These are phyloP conservation scores for Synodontis membranacea DNA, from an alignment of 2,113 vertebrate species.

Conservation along the genomic window DNA sequence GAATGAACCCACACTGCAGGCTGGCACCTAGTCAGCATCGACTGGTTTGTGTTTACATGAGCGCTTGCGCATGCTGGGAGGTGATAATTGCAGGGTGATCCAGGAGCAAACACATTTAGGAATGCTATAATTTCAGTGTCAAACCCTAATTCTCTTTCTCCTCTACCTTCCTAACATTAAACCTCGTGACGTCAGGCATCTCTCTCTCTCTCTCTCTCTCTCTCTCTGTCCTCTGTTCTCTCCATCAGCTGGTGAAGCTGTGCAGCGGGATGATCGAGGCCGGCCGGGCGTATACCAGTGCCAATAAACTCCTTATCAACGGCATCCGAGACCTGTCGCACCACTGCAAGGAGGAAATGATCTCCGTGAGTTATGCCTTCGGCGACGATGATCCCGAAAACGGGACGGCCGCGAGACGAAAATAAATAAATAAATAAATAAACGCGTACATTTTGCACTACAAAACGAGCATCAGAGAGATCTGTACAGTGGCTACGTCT, in stretches of 20 bases:
- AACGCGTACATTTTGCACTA: neutral
- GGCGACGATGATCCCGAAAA: neutral
- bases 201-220: neutral
- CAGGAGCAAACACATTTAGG: conserved; percentile 29
- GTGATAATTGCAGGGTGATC: conserved; percentile 66
- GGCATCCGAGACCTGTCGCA: conserved; percentile 94
- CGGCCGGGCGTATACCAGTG: conserved; percentile 88
- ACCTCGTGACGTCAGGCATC: neutral
- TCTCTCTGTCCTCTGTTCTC: no score
- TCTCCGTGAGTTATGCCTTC: conserved; percentile 79
- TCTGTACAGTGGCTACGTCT: neutral
- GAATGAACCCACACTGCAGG: neutral
- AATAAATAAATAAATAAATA: neutral
- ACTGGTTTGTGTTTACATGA: conserved; percentile 46
- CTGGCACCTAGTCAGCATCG: conserved; percentile 48
- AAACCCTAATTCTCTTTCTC: conserved; percentile 18
- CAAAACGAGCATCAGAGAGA: neutral
- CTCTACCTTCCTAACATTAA: neutral
- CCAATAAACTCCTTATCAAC: conserved; percentile 96
- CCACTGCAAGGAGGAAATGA: conserved; percentile 88
- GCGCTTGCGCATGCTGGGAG: conserved; percentile 56
- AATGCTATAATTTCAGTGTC: conserved; percentile 24
- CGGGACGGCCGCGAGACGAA: neutral
- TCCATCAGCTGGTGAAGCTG: conserved; percentile 88
- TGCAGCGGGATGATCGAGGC: conserved; percentile 98